phyloP scores from a whole-genome alignment of 2,888 invertebrate species.

The Agrotis puta region DNA sequence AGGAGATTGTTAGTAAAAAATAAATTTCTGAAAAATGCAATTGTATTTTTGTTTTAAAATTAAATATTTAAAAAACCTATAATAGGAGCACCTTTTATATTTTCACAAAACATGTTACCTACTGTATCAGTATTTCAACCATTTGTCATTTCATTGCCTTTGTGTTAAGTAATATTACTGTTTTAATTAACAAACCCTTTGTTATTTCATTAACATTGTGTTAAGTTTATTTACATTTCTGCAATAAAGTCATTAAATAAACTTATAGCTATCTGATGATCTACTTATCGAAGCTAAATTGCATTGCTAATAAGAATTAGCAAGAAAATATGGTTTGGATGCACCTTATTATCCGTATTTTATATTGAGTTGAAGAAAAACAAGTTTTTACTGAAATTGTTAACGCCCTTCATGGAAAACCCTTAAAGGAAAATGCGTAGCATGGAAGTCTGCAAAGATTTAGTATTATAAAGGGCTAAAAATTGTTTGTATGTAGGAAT shows the following conservation, averaged over 20 bases:
- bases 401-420: not conserved
- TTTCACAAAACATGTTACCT: not conserved
- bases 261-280: slow-evolving; percentile 8
- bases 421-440: not conserved
- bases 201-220: not conserved
- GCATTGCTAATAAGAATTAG: not conserved
- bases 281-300: slow-evolving; percentile 1
- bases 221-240: not conserved
- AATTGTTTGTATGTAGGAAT: too few relatives aligned
- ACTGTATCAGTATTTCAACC: too few relatives aligned
- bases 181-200: not conserved
- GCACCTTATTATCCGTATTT: not conserved
- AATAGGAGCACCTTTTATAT: not conserved
- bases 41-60: too few relatives aligned
- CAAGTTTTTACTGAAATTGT: not conserved
- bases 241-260: slow-evolving; percentile 28
- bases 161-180: too few relatives aligned
- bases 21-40: too few relatives aligned
- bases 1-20: too few relatives aligned
- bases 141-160: too few relatives aligned
- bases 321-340: not conserved
- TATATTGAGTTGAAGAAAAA: not conserved
- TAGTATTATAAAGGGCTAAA: too few relatives aligned
- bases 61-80: too few relatives aligned
- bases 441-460: not conserved